phyloP scores from a whole-genome alignment of 2,888 invertebrate genomes.

The Horisme vitalbata region DNA sequence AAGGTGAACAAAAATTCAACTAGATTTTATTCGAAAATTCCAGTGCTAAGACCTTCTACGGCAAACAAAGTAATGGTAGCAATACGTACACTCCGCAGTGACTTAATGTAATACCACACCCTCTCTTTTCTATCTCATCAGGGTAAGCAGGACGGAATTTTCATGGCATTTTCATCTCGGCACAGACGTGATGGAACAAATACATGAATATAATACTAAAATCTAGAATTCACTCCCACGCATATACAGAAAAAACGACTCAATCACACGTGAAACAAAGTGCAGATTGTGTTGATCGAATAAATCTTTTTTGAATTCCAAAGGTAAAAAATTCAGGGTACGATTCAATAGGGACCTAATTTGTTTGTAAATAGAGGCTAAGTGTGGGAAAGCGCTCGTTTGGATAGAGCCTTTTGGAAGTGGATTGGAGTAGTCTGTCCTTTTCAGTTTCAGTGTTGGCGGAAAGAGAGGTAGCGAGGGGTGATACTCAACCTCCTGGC shows the following conservation, averaged over 20 bases:
- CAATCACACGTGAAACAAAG: constrained; percentile 55
- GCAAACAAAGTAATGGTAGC: constrained; percentile 67
- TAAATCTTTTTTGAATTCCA: constrained; percentile 74
- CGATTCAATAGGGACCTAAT: constrained; percentile 52
- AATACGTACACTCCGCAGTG: constrained; percentile 63
- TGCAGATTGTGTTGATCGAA: constrained; percentile 59
- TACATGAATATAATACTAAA: constrained; percentile 79
- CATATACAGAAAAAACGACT: constrained; percentile 57
- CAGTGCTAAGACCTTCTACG: constrained; percentile 53
- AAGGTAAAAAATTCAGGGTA: constrained; percentile 61
- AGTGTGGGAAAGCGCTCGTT: constrained; percentile 32
- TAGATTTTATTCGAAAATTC: constrained; percentile 62
- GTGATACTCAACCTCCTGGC: constrained; percentile 69
- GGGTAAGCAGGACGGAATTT: constrained; percentile 66
- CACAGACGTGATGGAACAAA: constrained; percentile 78
- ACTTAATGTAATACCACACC: constrained; percentile 66
- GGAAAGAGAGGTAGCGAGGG: constrained; percentile 63
- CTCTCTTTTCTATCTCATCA: constrained; percentile 60
- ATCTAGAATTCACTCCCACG: constrained; percentile 57
- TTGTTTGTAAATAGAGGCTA: constrained; percentile 41
- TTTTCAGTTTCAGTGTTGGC: constrained; percentile 58
- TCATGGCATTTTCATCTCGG: constrained; percentile 77
- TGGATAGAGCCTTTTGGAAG: constrained; percentile 54
- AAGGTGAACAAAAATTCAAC: constrained; percentile 65
- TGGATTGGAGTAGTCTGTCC: constrained; percentile 51